These are phyloP conservation scores for Ophion obscuratus DNA, from an alignment of 2,888 invertebrate species.

Conservation along the genomic window DNA sequence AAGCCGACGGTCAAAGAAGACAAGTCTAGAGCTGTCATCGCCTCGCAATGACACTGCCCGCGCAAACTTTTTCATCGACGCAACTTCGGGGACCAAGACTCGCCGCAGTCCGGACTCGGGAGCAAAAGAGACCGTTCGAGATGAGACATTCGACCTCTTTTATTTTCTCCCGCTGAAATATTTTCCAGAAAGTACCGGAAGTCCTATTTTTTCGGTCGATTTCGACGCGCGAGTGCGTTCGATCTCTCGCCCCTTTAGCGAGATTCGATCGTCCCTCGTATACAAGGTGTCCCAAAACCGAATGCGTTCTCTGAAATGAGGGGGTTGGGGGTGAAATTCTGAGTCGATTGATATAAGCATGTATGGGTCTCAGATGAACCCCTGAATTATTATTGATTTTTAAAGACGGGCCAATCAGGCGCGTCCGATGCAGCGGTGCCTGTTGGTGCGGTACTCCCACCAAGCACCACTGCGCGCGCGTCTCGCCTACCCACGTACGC, in stretches of 20 bases:
- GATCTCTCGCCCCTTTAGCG: constrained; percentile 39
- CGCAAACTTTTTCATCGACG: constrained; percentile 39
- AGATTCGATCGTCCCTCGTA: constrained; percentile 53
- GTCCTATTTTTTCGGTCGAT: constrained; percentile 41
- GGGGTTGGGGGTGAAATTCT: too few relatives aligned
- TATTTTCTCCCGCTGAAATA: constrained; percentile 24
- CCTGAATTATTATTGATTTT: too few relatives aligned
- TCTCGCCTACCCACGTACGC: too few relatives aligned
- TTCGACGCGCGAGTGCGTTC: constrained; percentile 59
- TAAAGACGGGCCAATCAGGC: too few relatives aligned
- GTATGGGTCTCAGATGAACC: too few relatives aligned
- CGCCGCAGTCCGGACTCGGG: constrained; percentile 20
- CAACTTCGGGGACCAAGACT: constrained; percentile 55
- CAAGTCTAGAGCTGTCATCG: background rate
- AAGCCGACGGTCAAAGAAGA: too few relatives aligned
- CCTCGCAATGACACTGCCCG: constrained; percentile 57
- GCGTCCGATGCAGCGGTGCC: too few relatives aligned
- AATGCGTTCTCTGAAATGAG: too few relatives aligned
- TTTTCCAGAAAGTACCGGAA: constrained; percentile 46
- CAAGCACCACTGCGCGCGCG: too few relatives aligned
- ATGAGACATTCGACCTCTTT: constrained; percentile 17
- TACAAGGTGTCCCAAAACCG: background rate
- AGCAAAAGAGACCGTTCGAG: background rate
- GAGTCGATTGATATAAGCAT: too few relatives aligned
- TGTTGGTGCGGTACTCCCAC: too few relatives aligned